Base-by-base conservation (phyloP, 2,888 invertebrate species). In the Gasteruption jaculator region DNA sequence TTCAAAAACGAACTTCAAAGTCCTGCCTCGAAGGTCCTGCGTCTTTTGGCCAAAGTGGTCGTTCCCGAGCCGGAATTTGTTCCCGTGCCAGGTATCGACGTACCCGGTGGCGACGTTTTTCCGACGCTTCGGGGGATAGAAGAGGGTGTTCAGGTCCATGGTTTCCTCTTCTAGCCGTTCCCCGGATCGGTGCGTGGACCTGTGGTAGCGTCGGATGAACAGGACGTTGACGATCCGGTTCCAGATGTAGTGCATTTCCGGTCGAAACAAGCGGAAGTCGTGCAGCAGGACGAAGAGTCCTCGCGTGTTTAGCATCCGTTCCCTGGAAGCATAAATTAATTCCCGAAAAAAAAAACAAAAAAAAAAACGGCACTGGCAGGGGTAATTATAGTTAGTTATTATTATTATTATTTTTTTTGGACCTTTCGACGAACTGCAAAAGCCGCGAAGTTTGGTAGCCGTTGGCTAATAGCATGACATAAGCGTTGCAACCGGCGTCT, bases 141-240 rank as follows among this genome's bases (percentile, higher is more conserved):
- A 82, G 2, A 88, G 81, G 0, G 86, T 87, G 2, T 80, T 77
- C 0, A 90, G 66, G 56, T 84, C 83, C 49, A 82, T 87, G 76
- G 83, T 85, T 12, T 78, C 73, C 14, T 46, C 26, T 1, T 25
- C 40, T 3, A 39, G 8, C 22, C 41, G 47, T 7, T 56, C 52
- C 1, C 60, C 59, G 1, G 60, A 58, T 40, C 58, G 56, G 18
- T 56, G 49, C 10, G 49, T 58, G 10, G 48, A 46, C 5, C 40
- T 41, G 7, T 46, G 70, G 56, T 80, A 80, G 52, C 77, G 75
- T 33, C 78, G 76, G 10, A 90, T 71, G 51, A 90, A 90, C 5
- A 89, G 67, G 0, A 85, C 81, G 54, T 85, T 84, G 12, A 88
- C 78, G 33, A 89, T 80, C 46, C 84, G 76, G 46, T 82, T 84